These are phyloP conservation scores for Drosophila atroscutellata DNA, from an alignment of 2,888 invertebrate genomes.

Conservation along the genomic window DNA sequence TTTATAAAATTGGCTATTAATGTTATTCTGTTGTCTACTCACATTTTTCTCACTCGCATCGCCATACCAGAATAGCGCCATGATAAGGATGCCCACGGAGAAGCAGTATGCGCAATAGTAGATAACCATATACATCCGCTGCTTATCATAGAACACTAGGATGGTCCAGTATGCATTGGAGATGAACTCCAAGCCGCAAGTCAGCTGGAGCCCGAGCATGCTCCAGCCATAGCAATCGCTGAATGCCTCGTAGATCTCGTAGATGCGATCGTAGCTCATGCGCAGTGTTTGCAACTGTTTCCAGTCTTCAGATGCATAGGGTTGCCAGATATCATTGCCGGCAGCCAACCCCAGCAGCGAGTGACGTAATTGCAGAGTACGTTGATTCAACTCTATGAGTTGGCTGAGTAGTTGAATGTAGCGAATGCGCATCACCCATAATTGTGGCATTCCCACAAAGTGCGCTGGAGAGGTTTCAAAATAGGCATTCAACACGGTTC, in stretches of 20 bases:
- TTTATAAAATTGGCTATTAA: not conserved
- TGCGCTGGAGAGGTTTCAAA: conserved; percentile 47
- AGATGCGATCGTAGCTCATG: conserved; percentile 76
- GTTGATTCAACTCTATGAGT: conserved; percentile 65
- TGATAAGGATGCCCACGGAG: conserved; percentile 56
- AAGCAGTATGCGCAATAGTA: conserved; percentile 63
- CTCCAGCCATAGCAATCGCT: conserved; percentile 84
- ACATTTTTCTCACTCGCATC: conserved; percentile 75
- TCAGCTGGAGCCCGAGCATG: conserved; percentile 74
- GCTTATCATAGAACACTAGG: conserved; percentile 37
- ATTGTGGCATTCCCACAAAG: conserved; percentile 41
- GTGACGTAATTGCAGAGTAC: conserved; percentile 49
- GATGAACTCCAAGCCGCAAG: conserved; percentile 82
- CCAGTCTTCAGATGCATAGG: conserved; percentile 60
- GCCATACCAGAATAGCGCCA: conserved; percentile 68
- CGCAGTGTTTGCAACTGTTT: conserved; percentile 73
- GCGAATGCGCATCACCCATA: conserved; percentile 72
- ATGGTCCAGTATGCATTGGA: conserved; percentile 82
- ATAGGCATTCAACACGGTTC: conserved; percentile 48
- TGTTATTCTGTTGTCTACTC: conserved; percentile 40
- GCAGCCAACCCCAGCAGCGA: conserved; percentile 57
- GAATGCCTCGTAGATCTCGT: conserved; percentile 67
- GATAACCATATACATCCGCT: conserved; percentile 40
- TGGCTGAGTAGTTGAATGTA: conserved; percentile 71
- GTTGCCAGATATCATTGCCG: conserved; percentile 72